Evolutionary conservation across 2,888 invertebrate genomes (phyloP), one percentile per base, ranked within the genome.

Genomic region (Scaptomyza polygonia): DNA sequence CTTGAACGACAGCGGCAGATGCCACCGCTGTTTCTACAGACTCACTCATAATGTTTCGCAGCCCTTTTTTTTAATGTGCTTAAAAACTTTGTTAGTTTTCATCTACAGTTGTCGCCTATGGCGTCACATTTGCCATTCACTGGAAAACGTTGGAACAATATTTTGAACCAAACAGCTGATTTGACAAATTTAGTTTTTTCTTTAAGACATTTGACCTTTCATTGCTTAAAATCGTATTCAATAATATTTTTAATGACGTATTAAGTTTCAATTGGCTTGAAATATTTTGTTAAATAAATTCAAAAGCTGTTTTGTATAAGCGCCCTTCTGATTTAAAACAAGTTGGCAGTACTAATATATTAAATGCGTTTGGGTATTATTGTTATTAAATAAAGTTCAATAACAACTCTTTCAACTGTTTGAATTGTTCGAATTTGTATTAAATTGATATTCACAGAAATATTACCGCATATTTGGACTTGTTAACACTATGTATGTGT

Each of bases 21-120:
- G 42, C 45, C 34, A 54, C 78, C 44, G 51, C 47, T 44, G 54
- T 58, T 53, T 43, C 63, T 27, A 54, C 69, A 58, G 69, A 44
- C 25, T 86, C 80, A 47, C 62, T 76, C 83, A 86, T 84, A 6
- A 21, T 58, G 25, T 16, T 32, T 62, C 49, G 4, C 16, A 34
- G 5, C 7, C 5, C 18, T 21, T 44, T 52, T 42, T n/a, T 3
- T n/a, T 7, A 36, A 8, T 9, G 36, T 29, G 45, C n/a, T 34
- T 18, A 0, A 52, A 53, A 27, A 48, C 30, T 62, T 42, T 8
- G 4, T n/a, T 9, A 49, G 25, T 8, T 55, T 43, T 21, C 40
- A 47, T 40, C 30, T 16, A 44, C 34, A 68, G 52, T 39, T 73
- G 62, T 56, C 30, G 55, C 42, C n/a, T 47, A 49, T 6, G 45